phyloP scores from a whole-genome alignment of 2,797 vertebrate species.

The Acanthis flammea region DNA sequence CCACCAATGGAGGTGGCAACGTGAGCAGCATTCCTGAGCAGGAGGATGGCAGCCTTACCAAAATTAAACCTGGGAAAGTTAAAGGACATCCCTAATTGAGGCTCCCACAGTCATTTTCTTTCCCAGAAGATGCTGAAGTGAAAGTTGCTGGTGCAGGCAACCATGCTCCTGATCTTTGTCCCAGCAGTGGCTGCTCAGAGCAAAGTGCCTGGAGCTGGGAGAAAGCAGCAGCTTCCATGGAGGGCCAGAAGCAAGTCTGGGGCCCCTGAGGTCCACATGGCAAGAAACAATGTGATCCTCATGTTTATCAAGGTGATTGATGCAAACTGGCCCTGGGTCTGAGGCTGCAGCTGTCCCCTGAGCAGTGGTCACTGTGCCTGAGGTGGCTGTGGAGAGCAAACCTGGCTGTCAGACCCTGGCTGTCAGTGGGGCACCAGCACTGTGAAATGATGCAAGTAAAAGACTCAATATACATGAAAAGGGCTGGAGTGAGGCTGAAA shows the following conservation, averaged over 20 bases:
- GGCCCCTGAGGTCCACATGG: not conserved
- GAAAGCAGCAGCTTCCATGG: not conserved
- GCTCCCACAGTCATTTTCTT: not conserved
- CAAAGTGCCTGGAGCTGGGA: not conserved
- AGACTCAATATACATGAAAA: not conserved
- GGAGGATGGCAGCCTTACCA: not conserved
- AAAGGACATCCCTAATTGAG: slow-evolving; percentile 11
- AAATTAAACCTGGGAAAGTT: not conserved
- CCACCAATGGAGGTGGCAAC: not conserved
- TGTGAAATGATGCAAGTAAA: not conserved
- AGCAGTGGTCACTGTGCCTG: not conserved
- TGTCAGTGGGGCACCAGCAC: not conserved
- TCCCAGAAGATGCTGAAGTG: not conserved
- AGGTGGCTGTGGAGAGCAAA: not conserved
- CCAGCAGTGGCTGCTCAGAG: not conserved
- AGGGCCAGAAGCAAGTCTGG: not conserved
- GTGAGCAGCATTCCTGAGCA: slow-evolving; percentile 26
- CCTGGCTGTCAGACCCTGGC: not conserved
- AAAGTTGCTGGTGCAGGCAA: not conserved
- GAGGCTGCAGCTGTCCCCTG: not conserved
- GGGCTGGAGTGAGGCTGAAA: not conserved
- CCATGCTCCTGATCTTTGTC: not conserved
- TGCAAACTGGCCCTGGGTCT: not conserved
- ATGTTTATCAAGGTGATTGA: not conserved
- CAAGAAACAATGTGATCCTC: not conserved